These are phyloP conservation scores for Trileptium ribeirensis DNA, from an alignment of 2,888 invertebrate genomes.

Conservation along the genomic window DNA sequence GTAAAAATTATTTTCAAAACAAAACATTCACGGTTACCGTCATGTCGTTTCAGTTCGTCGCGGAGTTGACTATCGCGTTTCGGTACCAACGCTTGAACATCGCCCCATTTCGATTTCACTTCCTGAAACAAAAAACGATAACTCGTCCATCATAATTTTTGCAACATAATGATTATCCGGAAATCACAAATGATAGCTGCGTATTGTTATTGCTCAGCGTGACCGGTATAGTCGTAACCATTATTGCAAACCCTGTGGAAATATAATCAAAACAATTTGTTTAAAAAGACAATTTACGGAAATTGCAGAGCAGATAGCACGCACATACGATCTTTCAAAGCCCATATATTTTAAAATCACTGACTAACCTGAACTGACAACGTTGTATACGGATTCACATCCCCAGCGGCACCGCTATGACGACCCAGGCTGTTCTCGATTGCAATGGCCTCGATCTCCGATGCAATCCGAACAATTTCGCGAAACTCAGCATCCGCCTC, in stretches of 20 bases:
- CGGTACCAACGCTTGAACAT: slow-evolving; percentile 88
- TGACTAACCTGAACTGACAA: slow-evolving; percentile 13
- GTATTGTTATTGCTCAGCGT: too few relatives aligned
- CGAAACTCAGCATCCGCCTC: slow-evolving; percentile 98
- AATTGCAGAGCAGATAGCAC: too few relatives aligned
- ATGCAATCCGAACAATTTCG: slow-evolving; percentile 82
- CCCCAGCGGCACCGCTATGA: slow-evolving; percentile 41
- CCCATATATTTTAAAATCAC: too few relatives aligned
- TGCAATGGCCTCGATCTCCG: slow-evolving; percentile 63
- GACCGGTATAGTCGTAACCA: too few relatives aligned
- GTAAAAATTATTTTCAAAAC: too few relatives aligned
- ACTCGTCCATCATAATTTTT: too few relatives aligned
- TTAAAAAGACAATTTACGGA: slow-evolving; percentile 38
- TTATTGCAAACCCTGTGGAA: too few relatives aligned
- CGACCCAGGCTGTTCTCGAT: slow-evolving; percentile 41
- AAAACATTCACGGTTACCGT: too few relatives aligned
- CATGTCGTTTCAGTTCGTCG: slow-evolving; percentile 91
- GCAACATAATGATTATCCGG: too few relatives aligned
- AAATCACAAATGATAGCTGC: too few relatives aligned
- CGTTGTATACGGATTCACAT: slow-evolving; percentile 40
- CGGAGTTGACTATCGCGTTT: slow-evolving; percentile 90
- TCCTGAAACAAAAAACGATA: too few relatives aligned
- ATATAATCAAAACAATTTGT: neutral
- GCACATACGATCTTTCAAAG: too few relatives aligned
- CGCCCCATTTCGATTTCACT: slow-evolving; percentile 89